These are phyloP conservation scores for Pyrocoelia pectoralis DNA, from an alignment of 2,888 invertebrate genomes.

Conservation along the genomic window DNA sequence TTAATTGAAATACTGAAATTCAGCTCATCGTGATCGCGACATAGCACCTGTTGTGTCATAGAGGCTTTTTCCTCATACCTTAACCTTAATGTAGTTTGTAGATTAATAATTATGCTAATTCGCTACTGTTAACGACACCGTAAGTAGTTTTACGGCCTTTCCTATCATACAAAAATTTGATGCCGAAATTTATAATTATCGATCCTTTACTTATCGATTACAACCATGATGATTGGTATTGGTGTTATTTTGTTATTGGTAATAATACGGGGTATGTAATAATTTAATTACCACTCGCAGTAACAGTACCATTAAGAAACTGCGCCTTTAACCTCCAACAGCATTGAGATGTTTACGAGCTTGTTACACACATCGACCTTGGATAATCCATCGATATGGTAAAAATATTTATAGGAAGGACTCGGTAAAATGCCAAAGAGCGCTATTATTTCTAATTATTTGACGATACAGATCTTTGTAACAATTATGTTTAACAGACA, in stretches of 20 bases:
- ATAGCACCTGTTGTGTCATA: too few relatives aligned
- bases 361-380: conserved; percentile 38
- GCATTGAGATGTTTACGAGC: conserved; percentile 37
- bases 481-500: conserved; percentile 8
- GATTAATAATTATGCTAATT: too few relatives aligned
- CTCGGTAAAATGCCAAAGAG: conserved; percentile 30
- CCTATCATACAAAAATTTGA: too few relatives aligned
- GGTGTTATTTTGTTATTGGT: too few relatives aligned
- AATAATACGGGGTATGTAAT: neutral
- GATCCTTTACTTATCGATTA: too few relatives aligned
- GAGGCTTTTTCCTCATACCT: too few relatives aligned
- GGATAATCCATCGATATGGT: conserved; percentile 39
- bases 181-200: too few relatives aligned
- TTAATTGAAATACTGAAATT: conserved; percentile 7
- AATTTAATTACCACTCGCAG: conserved; percentile 20
- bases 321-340: conserved; percentile 31
- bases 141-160: too few relatives aligned
- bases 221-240: too few relatives aligned
- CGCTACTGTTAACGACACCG: too few relatives aligned
- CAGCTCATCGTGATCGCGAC: neutral
- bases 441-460: conserved; percentile 22
- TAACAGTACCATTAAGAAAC: conserved; percentile 29
- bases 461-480: conserved; percentile 13
- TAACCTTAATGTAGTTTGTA: too few relatives aligned
- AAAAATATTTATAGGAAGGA: conserved; percentile 37